A percentile compares a stretch with the other conserved stretches of the same genome.
phyloP scores from a whole-genome alignment of 1,140 invertebrate species.

The Hesperophylax magnus region DNA sequence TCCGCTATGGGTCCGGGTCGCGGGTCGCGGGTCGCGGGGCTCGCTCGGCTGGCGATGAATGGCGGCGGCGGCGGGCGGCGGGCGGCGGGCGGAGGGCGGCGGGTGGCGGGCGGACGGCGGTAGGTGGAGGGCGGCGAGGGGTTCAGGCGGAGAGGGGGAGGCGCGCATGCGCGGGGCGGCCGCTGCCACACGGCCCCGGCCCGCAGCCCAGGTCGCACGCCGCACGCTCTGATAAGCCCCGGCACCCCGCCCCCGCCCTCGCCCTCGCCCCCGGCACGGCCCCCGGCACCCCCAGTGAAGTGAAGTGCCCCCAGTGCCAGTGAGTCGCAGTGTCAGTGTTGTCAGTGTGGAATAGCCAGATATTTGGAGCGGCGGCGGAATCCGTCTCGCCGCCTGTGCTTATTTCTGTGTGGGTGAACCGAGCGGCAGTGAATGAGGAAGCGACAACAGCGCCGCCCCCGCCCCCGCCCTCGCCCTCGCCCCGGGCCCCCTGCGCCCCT shows the following conservation, averaged over 20 bases:
- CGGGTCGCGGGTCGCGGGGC: not conserved
- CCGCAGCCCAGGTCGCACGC: slow-evolving; percentile 53
- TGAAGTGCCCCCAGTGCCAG: not conserved
- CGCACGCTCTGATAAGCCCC: slow-evolving; percentile 30
- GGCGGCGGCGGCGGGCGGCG: not conserved
- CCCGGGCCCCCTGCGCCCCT: not conserved
- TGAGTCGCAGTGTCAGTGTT: not conserved
- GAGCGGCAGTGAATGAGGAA: slow-evolving; percentile 29
- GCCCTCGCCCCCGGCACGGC: no score
- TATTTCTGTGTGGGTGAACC: slow-evolving; percentile 44
- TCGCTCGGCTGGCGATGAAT: no score
- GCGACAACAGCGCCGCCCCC: slow-evolving; percentile 37
- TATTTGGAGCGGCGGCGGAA: slow-evolving; percentile 27
- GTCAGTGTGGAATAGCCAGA: slow-evolving; percentile 9
- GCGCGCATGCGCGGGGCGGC: slow-evolving; percentile 40
- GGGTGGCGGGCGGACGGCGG: slow-evolving; percentile 46
- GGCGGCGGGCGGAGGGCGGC: slow-evolving; percentile 53
- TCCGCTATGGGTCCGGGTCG: slow-evolving; percentile 12
- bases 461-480: slow-evolving; percentile 4
- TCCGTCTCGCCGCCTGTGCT: slow-evolving; percentile 32
- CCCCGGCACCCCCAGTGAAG: slow-evolving; percentile 12
- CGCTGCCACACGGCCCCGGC: slow-evolving; percentile 42
- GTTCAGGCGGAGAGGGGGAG: not conserved
- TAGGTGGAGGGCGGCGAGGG: slow-evolving; percentile 32
- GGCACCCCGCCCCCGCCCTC: slow-evolving; percentile 23